Conservation (phyloP, 2,113 vertebrate genomes). For the Cyprinodon variegatus region DNA sequence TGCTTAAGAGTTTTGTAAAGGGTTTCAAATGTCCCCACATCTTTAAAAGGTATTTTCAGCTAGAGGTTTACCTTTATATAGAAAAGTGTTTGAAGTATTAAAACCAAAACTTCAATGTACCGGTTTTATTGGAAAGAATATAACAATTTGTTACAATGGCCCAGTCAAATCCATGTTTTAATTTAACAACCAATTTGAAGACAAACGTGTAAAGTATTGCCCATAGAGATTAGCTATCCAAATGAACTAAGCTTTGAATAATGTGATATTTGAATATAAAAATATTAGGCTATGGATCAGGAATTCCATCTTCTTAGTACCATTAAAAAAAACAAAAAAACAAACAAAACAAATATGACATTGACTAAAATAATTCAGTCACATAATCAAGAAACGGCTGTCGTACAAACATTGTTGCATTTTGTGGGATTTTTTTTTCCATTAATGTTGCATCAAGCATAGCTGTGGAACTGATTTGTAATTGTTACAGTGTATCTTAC, state of each 20-base stretch:
- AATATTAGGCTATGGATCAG: too few species aligned
- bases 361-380: neutral
- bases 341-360: neutral
- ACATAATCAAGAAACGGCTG: neutral
- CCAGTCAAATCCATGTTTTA: neutral
- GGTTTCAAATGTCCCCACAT: too few species aligned
- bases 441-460: constrained; percentile 4
- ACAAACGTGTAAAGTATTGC: neutral
- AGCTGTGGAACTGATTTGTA: constrained; percentile 27
- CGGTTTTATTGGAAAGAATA: too few species aligned
- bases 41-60: too few species aligned
- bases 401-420: neutral
- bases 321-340: too few species aligned
- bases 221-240: neutral
- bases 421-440: neutral
- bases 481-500: constrained; percentile 58
- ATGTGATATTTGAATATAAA: too few species aligned
- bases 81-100: too few species aligned
- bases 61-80: too few species aligned
- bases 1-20: too few species aligned
- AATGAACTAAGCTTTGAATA: too few species aligned
- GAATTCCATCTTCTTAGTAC: too few species aligned
- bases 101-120: too few species aligned
- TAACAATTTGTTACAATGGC: neutral
- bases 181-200: neutral